These are phyloP conservation scores for Pseudorhombus dupliciocellatus DNA, from an alignment of 2,113 vertebrate genomes.

Conservation along the genomic window DNA sequence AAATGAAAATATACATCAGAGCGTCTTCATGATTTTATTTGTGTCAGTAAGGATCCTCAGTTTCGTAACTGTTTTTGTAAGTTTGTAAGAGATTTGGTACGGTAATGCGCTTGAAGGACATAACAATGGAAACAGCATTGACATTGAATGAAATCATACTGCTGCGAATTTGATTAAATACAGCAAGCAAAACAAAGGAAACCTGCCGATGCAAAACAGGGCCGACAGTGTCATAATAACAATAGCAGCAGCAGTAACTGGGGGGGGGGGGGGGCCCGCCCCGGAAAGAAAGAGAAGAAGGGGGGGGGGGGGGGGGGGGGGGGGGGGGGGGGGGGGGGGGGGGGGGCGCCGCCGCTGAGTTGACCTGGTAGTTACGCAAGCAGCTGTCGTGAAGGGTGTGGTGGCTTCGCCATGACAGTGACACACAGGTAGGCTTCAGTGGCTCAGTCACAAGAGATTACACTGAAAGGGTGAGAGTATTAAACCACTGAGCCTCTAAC, in stretches of 20 bases:
- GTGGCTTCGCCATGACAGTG: slow-evolving; percentile 29
- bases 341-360: not conserved
- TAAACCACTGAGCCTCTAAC: slow-evolving; percentile 58
- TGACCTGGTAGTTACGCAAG: slow-evolving; percentile 21
- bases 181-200: slow-evolving; percentile 23
- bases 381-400: slow-evolving; percentile 13
- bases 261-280: not conserved
- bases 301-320: not conserved
- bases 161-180: slow-evolving; percentile 43
- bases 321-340: not conserved
- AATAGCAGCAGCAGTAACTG: not conserved
- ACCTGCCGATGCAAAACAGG: slow-evolving; percentile 11
- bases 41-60: not conserved
- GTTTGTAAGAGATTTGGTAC: slow-evolving; percentile 7
- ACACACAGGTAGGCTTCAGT: slow-evolving; percentile 24
- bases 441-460: slow-evolving; percentile 57
- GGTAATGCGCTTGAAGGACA: slow-evolving; percentile 30
- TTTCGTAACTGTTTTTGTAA: slow-evolving; percentile 29
- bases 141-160: slow-evolving; percentile 35
- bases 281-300: no score
- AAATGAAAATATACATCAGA: slow-evolving; percentile 7
- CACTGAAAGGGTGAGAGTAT: slow-evolving; percentile 29
- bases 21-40: not conserved
- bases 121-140: slow-evolving; percentile 36
- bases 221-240: slow-evolving; percentile 15